Evolutionary conservation across 2,113 vertebrate species (phyloP).

Genomic region (Potamarius usumacintae): DNA sequence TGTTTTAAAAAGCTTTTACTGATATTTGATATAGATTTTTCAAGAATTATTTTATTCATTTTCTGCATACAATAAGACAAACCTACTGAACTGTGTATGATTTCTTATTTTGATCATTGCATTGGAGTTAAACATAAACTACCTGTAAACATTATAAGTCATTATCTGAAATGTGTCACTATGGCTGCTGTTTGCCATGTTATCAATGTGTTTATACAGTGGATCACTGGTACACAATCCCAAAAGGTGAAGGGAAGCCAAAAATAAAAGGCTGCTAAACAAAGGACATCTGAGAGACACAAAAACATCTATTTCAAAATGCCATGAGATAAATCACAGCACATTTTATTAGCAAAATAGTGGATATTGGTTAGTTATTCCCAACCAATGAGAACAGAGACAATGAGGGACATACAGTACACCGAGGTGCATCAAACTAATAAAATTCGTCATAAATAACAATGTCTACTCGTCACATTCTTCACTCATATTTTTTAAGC

Average conservation of each 20-base stretch:
- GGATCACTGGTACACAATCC: neutral
- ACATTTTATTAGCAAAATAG: conserved; percentile 78
- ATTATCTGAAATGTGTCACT: neutral
- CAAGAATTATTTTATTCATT: neutral
- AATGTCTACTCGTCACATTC: conserved; percentile 39
- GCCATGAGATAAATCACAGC: conserved; percentile 65
- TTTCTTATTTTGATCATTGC: neutral
- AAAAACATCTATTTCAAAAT: conserved; percentile 55
- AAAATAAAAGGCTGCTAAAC: conserved; percentile 5
- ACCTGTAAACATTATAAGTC: neutral
- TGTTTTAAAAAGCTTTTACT: neutral
- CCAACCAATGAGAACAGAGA: conserved; percentile 67
- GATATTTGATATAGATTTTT: neutral
- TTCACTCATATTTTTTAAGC: conserved; percentile 19
- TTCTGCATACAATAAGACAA: neutral
- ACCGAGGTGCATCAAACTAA: conserved; percentile 61
- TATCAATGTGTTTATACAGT: neutral
- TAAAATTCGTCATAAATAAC: conserved; percentile 59
- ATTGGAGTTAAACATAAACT: neutral
- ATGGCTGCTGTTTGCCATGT: neutral
- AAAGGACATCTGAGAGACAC: conserved; percentile 12
- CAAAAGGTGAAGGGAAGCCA: neutral
- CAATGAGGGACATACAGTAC: conserved; percentile 55
- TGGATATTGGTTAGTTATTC: conserved; percentile 71
- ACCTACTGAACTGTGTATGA: neutral